phyloP scores from a whole-genome alignment of 2,113 vertebrate species.

The Pithys albifrons region DNA sequence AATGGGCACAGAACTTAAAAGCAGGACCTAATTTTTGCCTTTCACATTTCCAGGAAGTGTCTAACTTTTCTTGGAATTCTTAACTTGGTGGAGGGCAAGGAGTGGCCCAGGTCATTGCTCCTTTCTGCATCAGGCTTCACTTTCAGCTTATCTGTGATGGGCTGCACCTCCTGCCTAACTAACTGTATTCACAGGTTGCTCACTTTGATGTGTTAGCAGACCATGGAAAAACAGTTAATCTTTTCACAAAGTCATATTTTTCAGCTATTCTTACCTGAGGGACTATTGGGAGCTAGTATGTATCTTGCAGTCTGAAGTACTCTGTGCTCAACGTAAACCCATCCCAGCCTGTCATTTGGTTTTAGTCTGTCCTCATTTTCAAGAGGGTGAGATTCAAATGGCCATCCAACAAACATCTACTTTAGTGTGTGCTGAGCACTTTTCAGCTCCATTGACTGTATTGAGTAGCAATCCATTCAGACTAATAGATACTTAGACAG shows the following conservation, averaged over 20 bases:
- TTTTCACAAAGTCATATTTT: neutral
- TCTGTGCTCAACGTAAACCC: neutral
- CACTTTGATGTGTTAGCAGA: neutral
- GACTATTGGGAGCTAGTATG: neutral
- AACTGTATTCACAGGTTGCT: neutral
- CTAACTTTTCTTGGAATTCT: neutral
- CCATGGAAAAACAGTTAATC: neutral
- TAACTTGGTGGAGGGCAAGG: neutral
- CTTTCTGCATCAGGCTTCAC: neutral
- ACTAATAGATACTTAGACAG: neutral
- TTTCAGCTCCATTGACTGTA: neutral
- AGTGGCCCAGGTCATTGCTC: neutral
- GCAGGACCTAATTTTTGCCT: neutral
- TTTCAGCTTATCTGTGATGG: neutral
- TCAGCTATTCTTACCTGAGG: neutral
- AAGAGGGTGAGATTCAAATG: neutral
- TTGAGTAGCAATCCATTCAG: neutral
- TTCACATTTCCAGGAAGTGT: neutral
- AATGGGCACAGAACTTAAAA: neutral
- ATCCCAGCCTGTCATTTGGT: neutral
- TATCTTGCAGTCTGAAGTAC: neutral
- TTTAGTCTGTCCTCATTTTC: neutral
- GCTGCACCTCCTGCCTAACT: neutral
- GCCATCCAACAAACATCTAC: neutral
- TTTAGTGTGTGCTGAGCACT: neutral